Conservation (phyloP, 64 coral and sea anemone species). For the Hydrozoanthus tunicans region DNA sequence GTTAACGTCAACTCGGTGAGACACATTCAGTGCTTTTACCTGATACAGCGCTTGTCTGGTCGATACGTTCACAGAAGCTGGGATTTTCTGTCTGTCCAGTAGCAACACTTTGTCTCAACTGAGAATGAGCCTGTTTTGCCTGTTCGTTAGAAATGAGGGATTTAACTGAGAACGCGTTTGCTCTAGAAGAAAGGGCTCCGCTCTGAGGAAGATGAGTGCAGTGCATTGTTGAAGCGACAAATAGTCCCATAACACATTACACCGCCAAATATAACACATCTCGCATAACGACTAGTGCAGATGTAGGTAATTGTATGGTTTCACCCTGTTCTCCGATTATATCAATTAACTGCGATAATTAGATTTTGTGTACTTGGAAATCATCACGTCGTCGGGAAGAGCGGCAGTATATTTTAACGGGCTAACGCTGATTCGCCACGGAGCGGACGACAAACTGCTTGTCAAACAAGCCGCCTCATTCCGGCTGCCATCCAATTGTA, state of each 20-base stretch:
- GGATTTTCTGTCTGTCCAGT: not conserved
- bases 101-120: constrained; percentile 18
- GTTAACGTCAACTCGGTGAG: no score
- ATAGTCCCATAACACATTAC: not conserved
- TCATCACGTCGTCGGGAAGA: constrained; percentile 66
- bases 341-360: constrained; percentile 98
- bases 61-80: not conserved
- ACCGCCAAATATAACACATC: constrained; percentile 27
- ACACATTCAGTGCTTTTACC: not conserved
- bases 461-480: constrained; percentile 34
- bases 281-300: constrained; percentile 63
- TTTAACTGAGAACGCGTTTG: constrained; percentile 96
- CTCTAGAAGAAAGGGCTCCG: constrained; percentile 80
- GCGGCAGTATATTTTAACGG: constrained; percentile 52
- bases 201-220: constrained; percentile 46
- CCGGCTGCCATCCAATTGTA: constrained; percentile 26
- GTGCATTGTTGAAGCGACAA: constrained; percentile 74
- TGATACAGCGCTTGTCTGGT: not conserved
- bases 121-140: constrained; percentile 31
- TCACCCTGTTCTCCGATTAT: constrained; percentile 77
- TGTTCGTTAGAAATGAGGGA: constrained; percentile 82
- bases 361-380: constrained; percentile 78
- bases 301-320: constrained; percentile 69
- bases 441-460: constrained; percentile 26
- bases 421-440: constrained; percentile 33